A percentile compares a stretch with the other conserved stretches of the same genome.
Evolutionary conservation across 53 echinoderm and acorn worm species (phyloP).

Genomic region (Echinarachnius parma): DNA sequence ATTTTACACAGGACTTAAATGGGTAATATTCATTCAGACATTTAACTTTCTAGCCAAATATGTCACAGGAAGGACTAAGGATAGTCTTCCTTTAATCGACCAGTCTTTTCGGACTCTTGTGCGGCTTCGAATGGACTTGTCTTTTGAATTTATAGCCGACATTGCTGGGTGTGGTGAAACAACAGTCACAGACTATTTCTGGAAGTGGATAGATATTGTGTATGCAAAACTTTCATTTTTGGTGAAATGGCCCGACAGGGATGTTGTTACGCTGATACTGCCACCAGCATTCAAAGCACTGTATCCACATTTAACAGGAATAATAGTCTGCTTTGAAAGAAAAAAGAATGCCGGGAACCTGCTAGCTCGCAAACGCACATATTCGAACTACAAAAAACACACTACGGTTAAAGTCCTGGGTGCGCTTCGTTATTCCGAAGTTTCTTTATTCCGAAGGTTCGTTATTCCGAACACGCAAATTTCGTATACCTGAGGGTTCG

Average conservation of each 20-base stretch:
- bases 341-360: conserved; percentile 34
- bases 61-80: conserved; percentile 31
- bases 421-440: no score
- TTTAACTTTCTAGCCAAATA: conserved; percentile 5
- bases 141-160: conserved; percentile 39
- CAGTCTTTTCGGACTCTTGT: conserved; percentile 48
- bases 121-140: conserved; percentile 27
- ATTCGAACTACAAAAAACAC: conserved; percentile 53
- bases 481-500: no score
- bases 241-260: conserved; percentile 34
- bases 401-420: conserved; percentile 27
- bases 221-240: conserved; percentile 48
- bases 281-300: conserved; percentile 47
- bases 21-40: conserved; percentile 11
- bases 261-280: conserved; percentile 7
- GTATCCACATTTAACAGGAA: conserved; percentile 41
- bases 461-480: no score
- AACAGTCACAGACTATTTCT: conserved; percentile 48
- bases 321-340: conserved; percentile 58
- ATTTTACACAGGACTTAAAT: conserved; percentile 32
- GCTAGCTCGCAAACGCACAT: conserved; percentile 41
- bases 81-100: conserved; percentile 26
- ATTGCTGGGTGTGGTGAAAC: conserved; percentile 20
- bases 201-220: conserved; percentile 53
- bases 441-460: no score